These are phyloP conservation scores for Equus przewalskii DNA, from an alignment of 2,113 vertebrate species.

Conservation along the genomic window DNA sequence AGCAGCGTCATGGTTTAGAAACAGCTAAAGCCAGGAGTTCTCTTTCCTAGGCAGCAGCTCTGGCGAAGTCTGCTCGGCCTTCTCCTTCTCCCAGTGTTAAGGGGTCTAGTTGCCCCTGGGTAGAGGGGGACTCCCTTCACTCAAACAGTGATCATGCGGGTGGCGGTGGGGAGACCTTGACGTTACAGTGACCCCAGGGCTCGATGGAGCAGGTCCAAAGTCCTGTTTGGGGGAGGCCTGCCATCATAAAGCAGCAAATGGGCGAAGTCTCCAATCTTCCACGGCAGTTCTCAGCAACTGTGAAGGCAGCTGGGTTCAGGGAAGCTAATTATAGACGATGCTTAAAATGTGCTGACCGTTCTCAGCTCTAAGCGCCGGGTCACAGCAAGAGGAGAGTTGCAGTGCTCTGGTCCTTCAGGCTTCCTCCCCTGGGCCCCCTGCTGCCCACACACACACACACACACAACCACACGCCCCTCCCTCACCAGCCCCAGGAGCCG, in stretches of 20 bases:
- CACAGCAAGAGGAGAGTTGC: accelerated
- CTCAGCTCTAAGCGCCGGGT: accelerated
- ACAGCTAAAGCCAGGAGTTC: not conserved
- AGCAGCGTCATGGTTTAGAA: too few species aligned
- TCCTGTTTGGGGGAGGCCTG: accelerated
- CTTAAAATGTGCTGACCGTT: accelerated
- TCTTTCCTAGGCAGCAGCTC: not conserved
- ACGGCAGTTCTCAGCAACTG: not conserved
- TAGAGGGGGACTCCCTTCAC: not conserved
- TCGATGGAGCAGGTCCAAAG: too few species aligned
- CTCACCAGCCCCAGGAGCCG: not conserved
- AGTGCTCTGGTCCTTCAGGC: not conserved
- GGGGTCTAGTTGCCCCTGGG: not conserved
- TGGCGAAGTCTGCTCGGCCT: not conserved
- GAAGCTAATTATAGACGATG: accelerated
- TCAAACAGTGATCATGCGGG: not conserved
- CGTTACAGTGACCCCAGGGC: not conserved
- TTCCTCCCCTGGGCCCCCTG: not conserved
- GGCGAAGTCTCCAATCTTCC: too few species aligned
- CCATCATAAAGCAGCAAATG: not conserved
- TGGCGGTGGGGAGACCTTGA: not conserved
- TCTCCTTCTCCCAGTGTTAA: not conserved
- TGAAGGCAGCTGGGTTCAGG: not conserved
- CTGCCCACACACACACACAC: not conserved
- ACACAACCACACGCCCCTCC: too few species aligned